Conservation (phyloP, 1,140 invertebrate genomes). For the Drosophila varians region DNA sequence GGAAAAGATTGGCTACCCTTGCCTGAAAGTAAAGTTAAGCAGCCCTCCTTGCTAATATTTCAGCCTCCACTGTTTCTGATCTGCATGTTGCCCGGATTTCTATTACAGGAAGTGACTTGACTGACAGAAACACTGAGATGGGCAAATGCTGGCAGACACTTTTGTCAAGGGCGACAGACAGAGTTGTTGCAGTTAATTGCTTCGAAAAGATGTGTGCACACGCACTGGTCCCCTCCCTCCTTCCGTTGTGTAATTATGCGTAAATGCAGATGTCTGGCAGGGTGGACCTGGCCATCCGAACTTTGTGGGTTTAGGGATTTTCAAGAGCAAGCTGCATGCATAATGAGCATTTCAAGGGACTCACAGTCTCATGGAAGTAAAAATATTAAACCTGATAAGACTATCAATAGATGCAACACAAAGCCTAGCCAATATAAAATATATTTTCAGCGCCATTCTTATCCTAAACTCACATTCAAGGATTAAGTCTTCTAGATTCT, state of each 20-base stretch:
- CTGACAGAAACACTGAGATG: constrained; percentile 39
- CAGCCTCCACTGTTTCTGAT: constrained; percentile 1
- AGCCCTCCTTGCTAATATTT: neutral
- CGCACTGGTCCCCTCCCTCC: constrained; percentile 34
- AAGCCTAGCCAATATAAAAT: too few relatives aligned
- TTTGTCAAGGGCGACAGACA: constrained; percentile 54
- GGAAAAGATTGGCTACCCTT: too few relatives aligned
- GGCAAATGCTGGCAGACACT: constrained; percentile 21
- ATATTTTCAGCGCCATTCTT: too few relatives aligned
- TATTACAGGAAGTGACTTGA: constrained; percentile 79
- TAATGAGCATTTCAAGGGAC: neutral
- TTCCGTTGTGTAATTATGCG: constrained; percentile 58
- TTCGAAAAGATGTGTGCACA: constrained; percentile 54
- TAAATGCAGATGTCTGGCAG: constrained; percentile 61
- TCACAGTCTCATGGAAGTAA: too few relatives aligned
- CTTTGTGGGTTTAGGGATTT: neutral
- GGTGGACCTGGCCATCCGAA: constrained; percentile 20
- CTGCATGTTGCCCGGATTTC: constrained; percentile 65
- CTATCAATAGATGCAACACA: too few relatives aligned
- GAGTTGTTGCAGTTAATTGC: constrained; percentile 61
- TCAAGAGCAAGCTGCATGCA: neutral
- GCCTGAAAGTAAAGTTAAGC: neutral
- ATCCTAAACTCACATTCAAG: too few relatives aligned
- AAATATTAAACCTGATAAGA: too few relatives aligned
- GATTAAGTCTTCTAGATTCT: too few relatives aligned